Conservation (phyloP, 2,888 invertebrate genomes). For the Oithona nana region DNA sequence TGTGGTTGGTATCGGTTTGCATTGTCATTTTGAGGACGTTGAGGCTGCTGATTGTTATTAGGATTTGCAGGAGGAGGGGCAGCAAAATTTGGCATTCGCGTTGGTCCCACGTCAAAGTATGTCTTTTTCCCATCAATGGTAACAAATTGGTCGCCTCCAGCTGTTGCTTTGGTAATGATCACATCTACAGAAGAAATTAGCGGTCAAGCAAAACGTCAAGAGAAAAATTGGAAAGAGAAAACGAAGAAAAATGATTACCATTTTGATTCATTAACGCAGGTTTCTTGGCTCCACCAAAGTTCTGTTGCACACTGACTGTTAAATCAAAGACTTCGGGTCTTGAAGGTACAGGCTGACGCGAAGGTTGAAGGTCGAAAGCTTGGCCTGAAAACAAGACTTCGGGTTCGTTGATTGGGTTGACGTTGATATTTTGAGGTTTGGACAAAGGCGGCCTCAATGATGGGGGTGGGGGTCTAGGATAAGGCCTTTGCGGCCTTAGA, state of each 20-base stretch:
- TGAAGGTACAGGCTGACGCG: background rate
- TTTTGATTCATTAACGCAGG: too few species aligned
- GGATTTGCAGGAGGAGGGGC: too few species aligned
- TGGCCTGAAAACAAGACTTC: background rate
- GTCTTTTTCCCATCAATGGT: conserved; percentile 79
- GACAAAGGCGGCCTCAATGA: background rate
- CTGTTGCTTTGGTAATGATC: conserved; percentile 6
- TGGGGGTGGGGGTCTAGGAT: too few species aligned
- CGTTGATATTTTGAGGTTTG: background rate
- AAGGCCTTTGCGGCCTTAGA: too few species aligned
- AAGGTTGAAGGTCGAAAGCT: background rate
- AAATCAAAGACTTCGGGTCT: background rate
- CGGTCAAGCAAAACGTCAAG: background rate
- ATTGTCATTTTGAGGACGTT: too few species aligned
- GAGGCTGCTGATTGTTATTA: too few species aligned
- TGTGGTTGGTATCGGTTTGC: too few species aligned
- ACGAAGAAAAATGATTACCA: too few species aligned
- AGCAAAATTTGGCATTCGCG: conserved; percentile 14
- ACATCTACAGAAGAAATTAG: background rate
- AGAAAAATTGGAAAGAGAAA: too few species aligned
- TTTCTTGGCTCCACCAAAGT: background rate
- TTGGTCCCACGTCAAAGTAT: conserved; percentile 54
- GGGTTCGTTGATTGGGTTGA: background rate
- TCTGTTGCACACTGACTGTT: background rate
- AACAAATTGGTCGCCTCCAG: conserved; percentile 49